Conservation (phyloP, 23 tunicate genomes). For the Styela clava region DNA sequence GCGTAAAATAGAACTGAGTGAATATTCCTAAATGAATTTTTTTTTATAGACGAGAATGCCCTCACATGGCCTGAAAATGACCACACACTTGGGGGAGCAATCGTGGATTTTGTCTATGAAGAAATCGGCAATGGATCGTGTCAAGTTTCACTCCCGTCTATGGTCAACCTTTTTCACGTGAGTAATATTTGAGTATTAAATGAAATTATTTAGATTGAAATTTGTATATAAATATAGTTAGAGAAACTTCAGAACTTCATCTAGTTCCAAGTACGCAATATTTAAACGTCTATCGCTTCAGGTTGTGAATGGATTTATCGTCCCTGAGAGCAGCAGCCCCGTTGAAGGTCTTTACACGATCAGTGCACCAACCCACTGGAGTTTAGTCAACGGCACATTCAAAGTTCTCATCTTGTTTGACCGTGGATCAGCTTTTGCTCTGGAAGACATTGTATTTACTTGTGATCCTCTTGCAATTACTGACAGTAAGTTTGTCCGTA, state of each 20-base stretch:
- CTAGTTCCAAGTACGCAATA: too few relatives aligned
- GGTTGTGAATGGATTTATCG: slow-evolving; percentile 27
- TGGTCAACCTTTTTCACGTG: slow-evolving; percentile 21
- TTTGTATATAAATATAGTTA: too few relatives aligned
- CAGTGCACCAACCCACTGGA: slow-evolving; percentile 29
- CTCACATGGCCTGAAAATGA: slow-evolving; percentile 20
- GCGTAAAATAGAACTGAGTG: neutral
- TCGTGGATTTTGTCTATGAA: slow-evolving; percentile 10
- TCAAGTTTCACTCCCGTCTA: neutral
- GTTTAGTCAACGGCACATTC: slow-evolving; percentile 10
- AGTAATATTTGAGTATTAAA: too few relatives aligned
- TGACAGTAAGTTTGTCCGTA: slow-evolving; percentile 15
- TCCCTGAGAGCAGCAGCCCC: slow-evolving; percentile 16
- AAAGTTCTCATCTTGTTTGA: slow-evolving; percentile 4
- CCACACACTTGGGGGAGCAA: slow-evolving; percentile 11
- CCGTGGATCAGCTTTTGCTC: neutral
- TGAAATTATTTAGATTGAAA: too few relatives aligned
- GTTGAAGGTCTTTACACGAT: slow-evolving; percentile 27
- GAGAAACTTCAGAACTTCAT: too few relatives aligned
- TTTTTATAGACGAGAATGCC: neutral
- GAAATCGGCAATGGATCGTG: slow-evolving; percentile 16
- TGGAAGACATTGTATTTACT: slow-evolving; percentile 1
- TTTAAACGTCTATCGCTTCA: too few relatives aligned
- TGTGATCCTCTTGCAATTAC: slow-evolving; percentile 21
- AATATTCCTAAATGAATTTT: neutral